Evolutionary conservation across 2,888 invertebrate species (phyloP).

Genomic region (Parnassius smintheus): DNA sequence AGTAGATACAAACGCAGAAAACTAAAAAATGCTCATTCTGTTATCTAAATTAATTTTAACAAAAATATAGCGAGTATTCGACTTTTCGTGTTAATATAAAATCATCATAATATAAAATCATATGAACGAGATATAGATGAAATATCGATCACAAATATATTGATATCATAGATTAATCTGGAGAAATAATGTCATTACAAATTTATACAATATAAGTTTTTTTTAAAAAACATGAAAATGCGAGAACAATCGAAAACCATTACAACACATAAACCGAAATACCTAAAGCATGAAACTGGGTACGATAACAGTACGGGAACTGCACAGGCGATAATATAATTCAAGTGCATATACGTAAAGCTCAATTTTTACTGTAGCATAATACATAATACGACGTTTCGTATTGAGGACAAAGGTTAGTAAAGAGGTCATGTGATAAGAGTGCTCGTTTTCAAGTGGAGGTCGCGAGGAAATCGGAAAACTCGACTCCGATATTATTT

Average conservation of each 20-base stretch:
- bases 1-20: too few species aligned
- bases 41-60: slow-evolving; percentile 66
- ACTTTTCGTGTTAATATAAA: too few species aligned
- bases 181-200: too few species aligned
- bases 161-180: too few species aligned
- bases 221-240: slow-evolving; percentile 26
- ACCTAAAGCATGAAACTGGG: slow-evolving; percentile 57
- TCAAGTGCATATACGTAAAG: slow-evolving; percentile 36
- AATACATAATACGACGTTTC: slow-evolving; percentile 42
- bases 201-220: background rate
- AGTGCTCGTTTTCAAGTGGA: slow-evolving; percentile 49
- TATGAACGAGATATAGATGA: too few species aligned
- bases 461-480: slow-evolving; percentile 69
- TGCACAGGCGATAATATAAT: slow-evolving; percentile 37
- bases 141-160: too few species aligned
- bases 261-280: slow-evolving; percentile 54
- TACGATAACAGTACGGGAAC: slow-evolving; percentile 52
- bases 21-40: slow-evolving; percentile 60
- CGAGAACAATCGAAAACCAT: slow-evolving; percentile 47
- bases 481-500: slow-evolving; percentile 38
- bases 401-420: slow-evolving; percentile 44
- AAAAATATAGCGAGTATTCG: slow-evolving; percentile 36
- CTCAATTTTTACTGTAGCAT: slow-evolving; percentile 32
- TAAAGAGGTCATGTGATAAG: slow-evolving; percentile 77
- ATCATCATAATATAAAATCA: too few species aligned